Evolutionary conservation across 2,888 invertebrate species (phyloP).

Genomic region (Myopa testacea): DNA sequence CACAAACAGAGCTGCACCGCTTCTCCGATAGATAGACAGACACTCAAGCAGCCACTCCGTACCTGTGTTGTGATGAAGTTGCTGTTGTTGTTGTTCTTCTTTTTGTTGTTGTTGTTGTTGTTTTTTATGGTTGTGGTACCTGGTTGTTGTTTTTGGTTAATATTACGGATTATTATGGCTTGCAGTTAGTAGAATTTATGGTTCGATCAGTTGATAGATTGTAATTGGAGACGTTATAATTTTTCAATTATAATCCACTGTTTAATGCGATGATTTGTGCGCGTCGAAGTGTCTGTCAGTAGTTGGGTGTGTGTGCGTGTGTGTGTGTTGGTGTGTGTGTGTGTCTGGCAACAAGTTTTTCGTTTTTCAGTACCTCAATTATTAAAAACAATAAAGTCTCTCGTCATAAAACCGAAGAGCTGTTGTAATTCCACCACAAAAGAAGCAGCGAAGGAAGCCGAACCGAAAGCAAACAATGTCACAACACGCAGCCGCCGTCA

Average conservation of each 20-base stretch:
- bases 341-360: conserved; percentile 22
- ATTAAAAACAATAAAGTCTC: conserved; percentile 48
- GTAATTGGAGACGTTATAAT: not conserved
- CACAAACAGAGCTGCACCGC: too few species aligned
- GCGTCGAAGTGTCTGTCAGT: conserved; percentile 4
- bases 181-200: conserved; percentile 48
- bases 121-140: conserved; percentile 18
- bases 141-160: conserved; percentile 39
- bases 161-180: conserved; percentile 51
- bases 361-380: conserved; percentile 50
- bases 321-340: conserved; percentile 8
- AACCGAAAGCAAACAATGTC: not conserved
- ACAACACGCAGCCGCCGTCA: not conserved
- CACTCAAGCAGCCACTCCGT: not conserved
- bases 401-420: not conserved
- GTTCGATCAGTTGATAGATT: conserved; percentile 3
- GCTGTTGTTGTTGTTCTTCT: conserved; percentile 46
- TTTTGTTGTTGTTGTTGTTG: conserved; percentile 55
- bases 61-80: too few species aligned
- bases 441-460: not conserved
- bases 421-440: not conserved
- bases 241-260: not conserved
- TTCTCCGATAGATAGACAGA: not conserved
- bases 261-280: not conserved
- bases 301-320: not conserved